Percentiles rank a stretch among this genome's conserved stretches.
Conservation (phyloP, 2,888 invertebrate species). For the Drosophila pseudotakahashii region DNA sequence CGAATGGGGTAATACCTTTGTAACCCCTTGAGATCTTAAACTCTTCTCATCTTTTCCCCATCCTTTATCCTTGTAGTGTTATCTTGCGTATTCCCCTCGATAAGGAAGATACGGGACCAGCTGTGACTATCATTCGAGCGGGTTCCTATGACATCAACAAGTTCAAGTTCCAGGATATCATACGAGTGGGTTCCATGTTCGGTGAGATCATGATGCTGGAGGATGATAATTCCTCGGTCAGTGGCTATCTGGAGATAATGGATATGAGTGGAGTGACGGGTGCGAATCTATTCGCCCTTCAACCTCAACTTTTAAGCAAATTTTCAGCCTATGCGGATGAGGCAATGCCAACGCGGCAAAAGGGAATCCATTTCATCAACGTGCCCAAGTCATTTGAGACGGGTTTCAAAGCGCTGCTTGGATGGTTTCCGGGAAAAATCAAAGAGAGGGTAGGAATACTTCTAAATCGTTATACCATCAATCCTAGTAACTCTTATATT, state of each 20-base stretch:
- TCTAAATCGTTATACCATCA: not conserved
- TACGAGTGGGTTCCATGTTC: constrained; percentile 87
- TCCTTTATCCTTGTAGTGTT: constrained; percentile 53
- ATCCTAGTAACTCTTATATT: constrained; percentile 17
- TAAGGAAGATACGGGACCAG: constrained; percentile 84
- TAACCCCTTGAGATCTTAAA: no score
- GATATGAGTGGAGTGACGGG: constrained; percentile 86
- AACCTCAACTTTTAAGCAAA: constrained; percentile 87
- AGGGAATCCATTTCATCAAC: constrained; percentile 87
- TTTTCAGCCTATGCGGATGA: constrained; percentile 86
- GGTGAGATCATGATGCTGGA: constrained; percentile 87
- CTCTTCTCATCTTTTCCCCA: rapidly evolving
- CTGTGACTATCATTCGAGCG: constrained; percentile 85
- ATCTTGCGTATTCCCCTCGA: constrained; percentile 80
- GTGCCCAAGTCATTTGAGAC: constrained; percentile 87
- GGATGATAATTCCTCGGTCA: constrained; percentile 87
- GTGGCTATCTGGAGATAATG: constrained; percentile 86
- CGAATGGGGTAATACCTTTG: constrained; percentile 73
- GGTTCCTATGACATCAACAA: constrained; percentile 85
- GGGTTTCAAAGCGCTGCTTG: constrained; percentile 86
- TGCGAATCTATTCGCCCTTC: constrained; percentile 86
- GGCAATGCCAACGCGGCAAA: constrained; percentile 87
- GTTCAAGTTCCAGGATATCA: constrained; percentile 85
- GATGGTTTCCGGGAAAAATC: constrained; percentile 87
- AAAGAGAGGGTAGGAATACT: constrained; percentile 86